These are phyloP conservation scores for Danio aesculapii DNA, from an alignment of 2,797 vertebrate genomes.

Conservation along the genomic window DNA sequence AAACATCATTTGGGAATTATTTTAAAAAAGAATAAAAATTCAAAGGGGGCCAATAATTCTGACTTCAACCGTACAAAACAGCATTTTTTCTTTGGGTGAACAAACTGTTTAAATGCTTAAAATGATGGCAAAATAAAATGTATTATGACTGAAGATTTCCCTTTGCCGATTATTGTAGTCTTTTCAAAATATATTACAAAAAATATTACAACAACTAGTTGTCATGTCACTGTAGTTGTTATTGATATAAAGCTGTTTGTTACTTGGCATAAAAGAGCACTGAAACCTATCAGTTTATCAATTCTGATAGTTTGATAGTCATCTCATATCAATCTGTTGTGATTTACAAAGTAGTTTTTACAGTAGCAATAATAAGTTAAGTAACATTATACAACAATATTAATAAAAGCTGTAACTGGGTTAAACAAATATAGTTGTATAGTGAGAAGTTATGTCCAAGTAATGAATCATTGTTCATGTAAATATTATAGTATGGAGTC, in stretches of 20 bases:
- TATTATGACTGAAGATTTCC: background rate
- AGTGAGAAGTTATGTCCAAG: too few species aligned
- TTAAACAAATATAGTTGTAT: too few species aligned
- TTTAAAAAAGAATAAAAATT: too few species aligned
- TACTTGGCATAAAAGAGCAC: background rate
- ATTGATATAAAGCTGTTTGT: background rate
- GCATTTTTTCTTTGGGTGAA: too few species aligned
- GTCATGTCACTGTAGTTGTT: background rate
- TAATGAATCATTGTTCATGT: too few species aligned
- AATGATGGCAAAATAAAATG: background rate
- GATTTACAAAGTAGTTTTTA: slow-evolving; percentile 5
- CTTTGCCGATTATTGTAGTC: background rate
- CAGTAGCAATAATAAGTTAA: too few species aligned
- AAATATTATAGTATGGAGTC: too few species aligned
- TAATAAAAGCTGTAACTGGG: too few species aligned
- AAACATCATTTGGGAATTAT: too few species aligned
- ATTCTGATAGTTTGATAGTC: background rate
- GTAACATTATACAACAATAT: background rate
- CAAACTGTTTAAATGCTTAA: background rate
- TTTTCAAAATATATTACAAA: too few species aligned
- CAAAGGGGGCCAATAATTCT: too few species aligned
- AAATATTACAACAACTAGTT: background rate
- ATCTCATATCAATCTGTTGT: background rate
- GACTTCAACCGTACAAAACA: too few species aligned
- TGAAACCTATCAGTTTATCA: background rate